Evolutionary conservation across 2,888 invertebrate genomes (phyloP).

Genomic region (Epinotia bilunana): DNA sequence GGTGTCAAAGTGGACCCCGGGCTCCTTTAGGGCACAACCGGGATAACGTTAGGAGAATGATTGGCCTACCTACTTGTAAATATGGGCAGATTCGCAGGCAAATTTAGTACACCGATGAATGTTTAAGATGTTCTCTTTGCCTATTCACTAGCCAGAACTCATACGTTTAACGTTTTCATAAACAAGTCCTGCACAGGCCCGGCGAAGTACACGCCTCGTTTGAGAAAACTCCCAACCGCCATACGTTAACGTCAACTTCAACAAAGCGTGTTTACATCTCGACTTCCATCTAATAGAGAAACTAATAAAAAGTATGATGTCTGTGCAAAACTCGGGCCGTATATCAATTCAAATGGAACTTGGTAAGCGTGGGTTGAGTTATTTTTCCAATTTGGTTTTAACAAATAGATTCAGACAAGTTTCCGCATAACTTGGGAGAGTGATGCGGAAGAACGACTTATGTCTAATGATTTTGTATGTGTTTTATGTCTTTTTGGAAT

Average conservation of each 20-base stretch:
- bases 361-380: conserved; percentile 52
- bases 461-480: neutral
- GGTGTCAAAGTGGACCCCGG: too few species aligned
- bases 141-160: neutral
- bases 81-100: neutral
- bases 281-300: conserved; percentile 34
- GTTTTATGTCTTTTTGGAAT: conserved; percentile 5
- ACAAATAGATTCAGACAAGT: conserved; percentile 63
- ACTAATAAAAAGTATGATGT: conserved; percentile 44
- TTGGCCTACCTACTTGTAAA: neutral
- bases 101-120: too few species aligned
- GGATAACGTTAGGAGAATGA: too few species aligned
- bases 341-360: conserved; percentile 59
- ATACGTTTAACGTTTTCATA: neutral
- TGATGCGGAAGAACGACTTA: conserved; percentile 48
- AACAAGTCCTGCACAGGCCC: neutral
- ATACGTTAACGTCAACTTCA: conserved; percentile 32
- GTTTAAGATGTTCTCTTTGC: neutral
- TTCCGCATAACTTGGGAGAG: conserved; percentile 67
- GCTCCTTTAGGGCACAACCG: too few species aligned
- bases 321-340: conserved; percentile 48
- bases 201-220: conserved; percentile 20
- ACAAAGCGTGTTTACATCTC: conserved; percentile 42
- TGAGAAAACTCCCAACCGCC: conserved; percentile 35
- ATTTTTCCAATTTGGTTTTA: conserved; percentile 66